Base-by-base conservation (phyloP, 1,140 invertebrate species). In the Euwallacea similis region DNA sequence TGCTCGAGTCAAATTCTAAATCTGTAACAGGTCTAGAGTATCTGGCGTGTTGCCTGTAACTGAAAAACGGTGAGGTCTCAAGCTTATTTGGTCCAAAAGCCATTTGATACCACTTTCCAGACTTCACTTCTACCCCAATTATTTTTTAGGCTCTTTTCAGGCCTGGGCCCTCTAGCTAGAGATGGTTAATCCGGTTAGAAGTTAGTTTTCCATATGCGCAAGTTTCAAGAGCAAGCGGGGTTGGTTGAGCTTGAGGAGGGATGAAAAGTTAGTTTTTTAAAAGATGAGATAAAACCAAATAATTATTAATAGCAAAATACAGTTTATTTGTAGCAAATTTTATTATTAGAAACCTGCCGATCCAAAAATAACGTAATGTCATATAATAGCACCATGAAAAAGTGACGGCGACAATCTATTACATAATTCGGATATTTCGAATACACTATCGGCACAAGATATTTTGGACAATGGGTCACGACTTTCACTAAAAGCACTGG, bases 1-100 rank as follows among this genome's bases (percentile, higher is more conserved):
- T 69, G 68, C 66, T 74, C 68, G 65, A 66, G 72, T 71, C 70
- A 67, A 72, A 72, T 61, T 76, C 79, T 79, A 80, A 78, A 78
- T 80, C 73, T 73, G 77, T 75, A 79, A 75, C 71, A 71, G 61
- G 79, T 77, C 79, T 79, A 79, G 78, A 76, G 74, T 76, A 77
- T 74, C 76, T 80, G 78, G 80, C 79, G 73, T 74, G 67, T 69
- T 79, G 79, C 80, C 79, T 76, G 76, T 78, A 73, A 76, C 75
- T 75, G 76, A 75, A 75, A 76, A 76, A 73, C 69, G 60, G 71
- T 74, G 71, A 69, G 71, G 66, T 68, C 71, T 61, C 71, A 76
- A 77, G 76, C 76, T 75, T 74, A 78, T 75, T 68, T 47, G 56
- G 13, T 68, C 13, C 11, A 68, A 68, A 60, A 61, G 61, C 61